Conservation (phyloP, 2,113 vertebrate genomes). For the Microtus richardsoni region DNA sequence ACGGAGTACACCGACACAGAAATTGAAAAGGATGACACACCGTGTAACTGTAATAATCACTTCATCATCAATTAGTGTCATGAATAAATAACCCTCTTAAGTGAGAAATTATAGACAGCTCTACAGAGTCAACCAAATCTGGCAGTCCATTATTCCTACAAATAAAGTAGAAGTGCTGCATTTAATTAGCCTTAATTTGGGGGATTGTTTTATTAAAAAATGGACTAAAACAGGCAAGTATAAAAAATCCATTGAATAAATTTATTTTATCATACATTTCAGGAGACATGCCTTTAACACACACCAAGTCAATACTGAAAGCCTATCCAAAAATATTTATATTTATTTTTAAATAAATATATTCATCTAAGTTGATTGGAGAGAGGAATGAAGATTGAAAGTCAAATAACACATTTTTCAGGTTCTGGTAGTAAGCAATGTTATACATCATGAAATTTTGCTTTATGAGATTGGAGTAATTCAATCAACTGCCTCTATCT, state of each 20-base stretch:
- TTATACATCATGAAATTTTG: background rate
- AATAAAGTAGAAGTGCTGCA: conserved; percentile 74
- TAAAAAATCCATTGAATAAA: background rate
- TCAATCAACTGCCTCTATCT: background rate
- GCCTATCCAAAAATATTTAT: background rate
- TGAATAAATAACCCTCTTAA: conserved; percentile 82
- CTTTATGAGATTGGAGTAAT: background rate
- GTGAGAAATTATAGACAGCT: conserved; percentile 80
- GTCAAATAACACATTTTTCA: background rate
- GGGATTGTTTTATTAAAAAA: conserved; percentile 35
- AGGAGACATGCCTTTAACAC: background rate
- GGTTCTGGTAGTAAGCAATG: background rate
- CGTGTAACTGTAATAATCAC: conserved; percentile 74
- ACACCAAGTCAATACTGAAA: background rate
- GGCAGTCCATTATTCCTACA: conserved; percentile 67
- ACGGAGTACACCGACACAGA: conserved; percentile 64
- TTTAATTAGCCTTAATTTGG: conserved; percentile 73
- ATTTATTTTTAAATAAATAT: conserved; percentile 1
- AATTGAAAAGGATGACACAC: conserved; percentile 53
- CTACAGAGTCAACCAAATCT: conserved; percentile 59
- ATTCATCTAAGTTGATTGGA: background rate
- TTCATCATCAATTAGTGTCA: conserved; percentile 77
- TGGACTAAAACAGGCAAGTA: background rate
- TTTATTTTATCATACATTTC: background rate
- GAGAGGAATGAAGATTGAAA: background rate